Base-by-base conservation (phyloP, 2,888 invertebrate genomes). In the Pyrochroa serraticornis region DNA sequence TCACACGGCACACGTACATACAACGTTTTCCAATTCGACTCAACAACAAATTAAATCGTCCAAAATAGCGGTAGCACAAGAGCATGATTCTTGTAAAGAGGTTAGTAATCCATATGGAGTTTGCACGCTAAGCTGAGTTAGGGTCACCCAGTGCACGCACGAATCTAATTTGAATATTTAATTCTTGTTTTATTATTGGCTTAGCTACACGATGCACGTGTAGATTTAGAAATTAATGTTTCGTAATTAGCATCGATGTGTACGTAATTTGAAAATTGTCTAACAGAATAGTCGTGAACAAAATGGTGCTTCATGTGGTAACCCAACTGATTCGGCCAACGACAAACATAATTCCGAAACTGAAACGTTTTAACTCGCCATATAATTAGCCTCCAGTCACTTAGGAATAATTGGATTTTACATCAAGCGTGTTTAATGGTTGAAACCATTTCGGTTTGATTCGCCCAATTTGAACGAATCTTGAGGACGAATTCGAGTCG, bases 81-180 rank as follows among this genome's bases (percentile, higher is more conserved):
- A 50, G 58, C 62, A 61, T 54, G 58, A 39, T 45, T 59, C 45
- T 54, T 46, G 13, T 37, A 46, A 42, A 13, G 57, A 69, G 69
- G 70, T 71, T 70, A 69, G 67, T 68, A 67, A 59, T 48, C 53
- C 60, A 54, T 62, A 62, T 54, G 55, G 62, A 56, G 59, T 65
- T 60, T 69, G 73, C 73, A 73, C 72, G 73, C 71, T 64, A 68
- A 62, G 60, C 55, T 61, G 61, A 63, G 63, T 66, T 66, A 58
- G 60, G 63, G 63, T 65, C 67, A 67, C 64, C 61, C 41, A 60
- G 53, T 55, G 67, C 70, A 71, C 69, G 70, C 66, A 70, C 62
- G 53, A 53, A 54, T 63, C 58, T 54, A 58, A 58, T 64, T 62
- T 64, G 35, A 65, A 50, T 62, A 60, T 58, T 53, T 52, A 53